Percentiles rank a stretch among this genome's conserved stretches.
phyloP scores from a whole-genome alignment of 2,113 vertebrate species.

The Morone saxatilis region DNA sequence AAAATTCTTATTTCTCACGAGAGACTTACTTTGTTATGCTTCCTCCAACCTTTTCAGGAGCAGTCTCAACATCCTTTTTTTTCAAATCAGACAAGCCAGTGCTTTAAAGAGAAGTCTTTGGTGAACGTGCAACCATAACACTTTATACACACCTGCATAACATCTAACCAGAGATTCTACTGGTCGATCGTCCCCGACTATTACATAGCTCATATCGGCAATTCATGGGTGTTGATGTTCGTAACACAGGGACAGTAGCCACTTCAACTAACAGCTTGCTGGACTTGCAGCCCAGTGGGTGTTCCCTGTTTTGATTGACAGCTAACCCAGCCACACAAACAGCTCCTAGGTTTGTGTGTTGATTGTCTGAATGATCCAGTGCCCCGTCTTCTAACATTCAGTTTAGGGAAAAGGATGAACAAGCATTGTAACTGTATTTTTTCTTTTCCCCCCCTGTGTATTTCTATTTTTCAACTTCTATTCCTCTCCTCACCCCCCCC shows the following conservation, averaged over 20 bases:
- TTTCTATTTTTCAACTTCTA: not conserved
- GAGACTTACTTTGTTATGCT: constrained; percentile 4
- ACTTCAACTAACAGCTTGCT: constrained; percentile 81
- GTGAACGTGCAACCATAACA: constrained; percentile 59
- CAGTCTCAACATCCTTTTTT: not conserved
- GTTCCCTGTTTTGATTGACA: constrained; percentile 73
- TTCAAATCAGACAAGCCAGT: not conserved
- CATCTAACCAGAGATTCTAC: constrained; percentile 41
- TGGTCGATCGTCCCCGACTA: not conserved
- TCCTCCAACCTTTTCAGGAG: not conserved
- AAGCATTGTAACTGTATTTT: constrained; percentile 10
- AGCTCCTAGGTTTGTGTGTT: constrained; percentile 79
- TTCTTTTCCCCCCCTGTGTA: not conserved
- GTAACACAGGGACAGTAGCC: constrained; percentile 17
- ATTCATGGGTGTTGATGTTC: constrained; percentile 31
- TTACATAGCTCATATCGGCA: not conserved
- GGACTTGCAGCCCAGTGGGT: constrained; percentile 77
- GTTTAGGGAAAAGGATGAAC: constrained; percentile 9
- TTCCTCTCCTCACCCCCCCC: not conserved
- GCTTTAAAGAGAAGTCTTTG: constrained; percentile 65
- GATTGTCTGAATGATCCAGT: constrained; percentile 56
- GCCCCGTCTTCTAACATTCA: constrained; percentile 21
- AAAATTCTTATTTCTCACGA: not conserved
- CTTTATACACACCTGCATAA: constrained; percentile 49
- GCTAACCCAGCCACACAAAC: constrained; percentile 83